These are phyloP conservation scores for Pao palembangensis DNA, from an alignment of 2,113 vertebrate species.

Conservation along the genomic window DNA sequence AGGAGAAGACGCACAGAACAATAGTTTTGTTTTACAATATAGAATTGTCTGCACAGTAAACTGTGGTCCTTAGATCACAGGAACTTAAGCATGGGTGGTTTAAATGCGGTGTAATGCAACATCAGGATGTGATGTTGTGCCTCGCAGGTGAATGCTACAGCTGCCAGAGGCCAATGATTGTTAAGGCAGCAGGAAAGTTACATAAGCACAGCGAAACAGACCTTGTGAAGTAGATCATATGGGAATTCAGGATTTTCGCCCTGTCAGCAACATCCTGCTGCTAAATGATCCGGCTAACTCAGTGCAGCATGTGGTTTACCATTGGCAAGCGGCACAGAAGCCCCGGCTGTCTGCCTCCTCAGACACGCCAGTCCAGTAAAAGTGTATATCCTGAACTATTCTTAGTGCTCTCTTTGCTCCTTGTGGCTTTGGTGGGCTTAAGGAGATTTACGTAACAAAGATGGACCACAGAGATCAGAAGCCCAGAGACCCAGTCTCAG, in stretches of 20 bases:
- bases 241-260: constrained; percentile 9
- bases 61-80: not conserved
- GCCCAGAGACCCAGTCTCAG: constrained; percentile 31
- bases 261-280: constrained; percentile 19
- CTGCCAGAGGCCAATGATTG: not conserved
- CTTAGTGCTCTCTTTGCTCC: constrained; percentile 53
- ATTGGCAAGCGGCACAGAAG: constrained; percentile 16
- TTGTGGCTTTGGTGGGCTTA: constrained; percentile 51
- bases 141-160: not conserved
- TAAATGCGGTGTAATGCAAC: constrained; percentile 12
- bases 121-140: constrained; percentile 7
- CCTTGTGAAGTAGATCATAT: constrained; percentile 22
- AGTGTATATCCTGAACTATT: constrained; percentile 48
- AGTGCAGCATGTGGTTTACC: constrained; percentile 21
- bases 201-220: no score
- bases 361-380: constrained; percentile 41
- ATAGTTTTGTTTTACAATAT: not conserved
- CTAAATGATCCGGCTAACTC: constrained; percentile 25
- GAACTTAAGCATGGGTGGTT: not conserved
- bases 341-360: constrained; percentile 17
- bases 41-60: not conserved
- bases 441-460: constrained; percentile 57
- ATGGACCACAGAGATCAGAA: constrained; percentile 44
- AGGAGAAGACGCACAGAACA: not conserved
- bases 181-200: no score